Evolutionary conservation across 2,797 vertebrate species (phyloP).

Genomic region (Antennarius maculatus): DNA sequence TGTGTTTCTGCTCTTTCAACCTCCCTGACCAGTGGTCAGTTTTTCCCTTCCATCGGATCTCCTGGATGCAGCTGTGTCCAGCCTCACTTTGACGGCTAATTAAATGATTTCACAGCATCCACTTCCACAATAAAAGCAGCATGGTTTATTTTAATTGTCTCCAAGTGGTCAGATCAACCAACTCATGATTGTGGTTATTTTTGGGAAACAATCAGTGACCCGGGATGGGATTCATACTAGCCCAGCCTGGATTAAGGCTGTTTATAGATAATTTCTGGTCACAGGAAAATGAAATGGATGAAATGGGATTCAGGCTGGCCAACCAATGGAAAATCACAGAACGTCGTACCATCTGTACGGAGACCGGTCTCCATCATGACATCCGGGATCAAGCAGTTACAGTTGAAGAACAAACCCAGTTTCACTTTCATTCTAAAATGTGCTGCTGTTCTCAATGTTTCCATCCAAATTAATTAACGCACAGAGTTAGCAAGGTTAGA

Average conservation of each 20-base stretch:
- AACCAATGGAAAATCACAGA: too few species aligned
- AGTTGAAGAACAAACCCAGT: too few species aligned
- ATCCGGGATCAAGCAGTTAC: too few species aligned
- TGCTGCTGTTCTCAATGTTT: background rate
- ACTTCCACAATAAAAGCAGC: constrained; percentile 29
- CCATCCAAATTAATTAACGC: too few species aligned
- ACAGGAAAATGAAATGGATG: too few species aligned
- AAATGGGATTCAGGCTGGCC: too few species aligned
- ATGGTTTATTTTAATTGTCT: constrained; percentile 41
- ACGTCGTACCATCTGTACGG: too few species aligned
- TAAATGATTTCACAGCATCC: constrained; percentile 36
- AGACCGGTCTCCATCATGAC: too few species aligned
- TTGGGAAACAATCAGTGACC: background rate
- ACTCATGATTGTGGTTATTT: background rate
- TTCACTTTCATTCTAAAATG: background rate
- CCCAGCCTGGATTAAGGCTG: too few species aligned
- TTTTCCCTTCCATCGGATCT: constrained; percentile 11
- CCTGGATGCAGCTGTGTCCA: constrained; percentile 32
- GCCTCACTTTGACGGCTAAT: constrained; percentile 30
- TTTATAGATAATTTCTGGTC: too few species aligned
- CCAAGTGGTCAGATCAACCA: constrained; percentile 6
- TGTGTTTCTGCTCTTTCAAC: constrained; percentile 16
- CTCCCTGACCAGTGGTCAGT: constrained; percentile 8
- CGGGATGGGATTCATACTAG: too few species aligned
- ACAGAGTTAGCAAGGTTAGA: too few species aligned